Conservation (phyloP, 2,888 invertebrate genomes). For the Brachyptera risi region DNA sequence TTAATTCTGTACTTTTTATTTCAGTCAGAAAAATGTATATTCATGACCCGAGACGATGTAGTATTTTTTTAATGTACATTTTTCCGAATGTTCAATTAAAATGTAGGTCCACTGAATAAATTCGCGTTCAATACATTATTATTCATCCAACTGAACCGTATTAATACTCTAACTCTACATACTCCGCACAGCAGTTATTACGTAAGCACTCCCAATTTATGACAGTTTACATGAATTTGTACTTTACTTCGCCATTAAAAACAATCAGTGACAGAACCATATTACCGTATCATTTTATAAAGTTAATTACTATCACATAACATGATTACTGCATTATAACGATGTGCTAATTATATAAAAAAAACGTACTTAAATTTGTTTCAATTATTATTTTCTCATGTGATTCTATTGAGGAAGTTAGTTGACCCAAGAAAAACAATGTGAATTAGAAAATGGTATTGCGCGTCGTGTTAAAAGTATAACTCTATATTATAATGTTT, state of each 20-base stretch:
- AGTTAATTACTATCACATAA: background rate
- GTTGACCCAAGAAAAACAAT: constrained; percentile 1
- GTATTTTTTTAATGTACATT: too few species aligned
- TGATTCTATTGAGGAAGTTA: constrained; percentile 5
- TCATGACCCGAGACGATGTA: too few species aligned
- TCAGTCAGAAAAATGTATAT: too few species aligned
- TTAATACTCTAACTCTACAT: too few species aligned
- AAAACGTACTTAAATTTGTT: constrained; percentile 10
- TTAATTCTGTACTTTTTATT: too few species aligned
- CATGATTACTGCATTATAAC: constrained; percentile 25
- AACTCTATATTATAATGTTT: background rate
- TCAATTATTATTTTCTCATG: constrained; percentile 18
- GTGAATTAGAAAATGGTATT: constrained; percentile 1
- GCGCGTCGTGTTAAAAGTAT: constrained; percentile 8
- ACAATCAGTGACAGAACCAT: constrained; percentile 20
- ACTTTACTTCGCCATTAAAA: constrained; percentile 6
- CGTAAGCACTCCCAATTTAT: background rate
- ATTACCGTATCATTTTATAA: constrained; percentile 6
- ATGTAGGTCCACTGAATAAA: too few species aligned
- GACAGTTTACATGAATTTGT: constrained; percentile 3
- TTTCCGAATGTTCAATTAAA: too few species aligned
- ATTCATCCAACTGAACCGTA: too few species aligned
- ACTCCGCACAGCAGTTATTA: too few species aligned
- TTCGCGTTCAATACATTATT: too few species aligned
- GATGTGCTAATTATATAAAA: constrained; percentile 5